A percentile compares a stretch with the other conserved stretches of the same genome.
phyloP scores from a whole-genome alignment of 1,140 invertebrate genomes.

The Neuroterus valhalla region DNA sequence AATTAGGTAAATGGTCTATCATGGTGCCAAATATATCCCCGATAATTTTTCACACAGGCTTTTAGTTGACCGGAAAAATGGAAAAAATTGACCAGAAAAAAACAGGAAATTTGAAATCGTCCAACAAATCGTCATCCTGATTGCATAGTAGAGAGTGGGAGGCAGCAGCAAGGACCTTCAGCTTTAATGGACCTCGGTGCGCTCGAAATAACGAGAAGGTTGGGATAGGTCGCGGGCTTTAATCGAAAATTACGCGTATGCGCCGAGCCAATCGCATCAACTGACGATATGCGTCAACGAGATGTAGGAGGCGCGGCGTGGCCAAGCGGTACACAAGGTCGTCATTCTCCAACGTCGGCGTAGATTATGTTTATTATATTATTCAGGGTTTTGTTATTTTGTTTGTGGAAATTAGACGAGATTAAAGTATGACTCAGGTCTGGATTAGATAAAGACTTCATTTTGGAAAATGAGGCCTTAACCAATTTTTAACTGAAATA shows the following conservation, averaged over 20 bases:
- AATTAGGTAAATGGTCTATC: too few species aligned
- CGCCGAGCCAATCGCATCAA: constrained; percentile 28
- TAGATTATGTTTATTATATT: constrained; percentile 16
- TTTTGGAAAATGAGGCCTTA: too few species aligned
- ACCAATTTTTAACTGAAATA: too few species aligned
- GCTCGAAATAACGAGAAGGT: constrained; percentile 38
- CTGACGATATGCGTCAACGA: constrained; percentile 15
- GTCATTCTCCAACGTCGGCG: constrained; percentile 25
- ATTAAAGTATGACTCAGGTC: constrained; percentile 13
- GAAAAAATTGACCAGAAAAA: too few species aligned
- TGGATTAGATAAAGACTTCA: neutral
- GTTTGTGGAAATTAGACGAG: neutral
- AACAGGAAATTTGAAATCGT: too few species aligned
- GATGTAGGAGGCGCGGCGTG: neutral
- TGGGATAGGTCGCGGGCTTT: constrained; percentile 41
- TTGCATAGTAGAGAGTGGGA: neutral
- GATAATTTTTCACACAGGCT: too few species aligned
- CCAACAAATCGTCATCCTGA: too few species aligned
- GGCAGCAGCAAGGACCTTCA: constrained; percentile 33
- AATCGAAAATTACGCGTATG: constrained; percentile 41
- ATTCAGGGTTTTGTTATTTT: constrained; percentile 20
- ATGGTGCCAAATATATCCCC: too few species aligned
- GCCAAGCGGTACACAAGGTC: constrained; percentile 30
- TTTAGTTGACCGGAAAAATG: too few species aligned
- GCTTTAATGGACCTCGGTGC: constrained; percentile 40